These are phyloP conservation scores for Steinernema feltiae DNA, from an alignment of 1,140 invertebrate species.

Conservation along the genomic window DNA sequence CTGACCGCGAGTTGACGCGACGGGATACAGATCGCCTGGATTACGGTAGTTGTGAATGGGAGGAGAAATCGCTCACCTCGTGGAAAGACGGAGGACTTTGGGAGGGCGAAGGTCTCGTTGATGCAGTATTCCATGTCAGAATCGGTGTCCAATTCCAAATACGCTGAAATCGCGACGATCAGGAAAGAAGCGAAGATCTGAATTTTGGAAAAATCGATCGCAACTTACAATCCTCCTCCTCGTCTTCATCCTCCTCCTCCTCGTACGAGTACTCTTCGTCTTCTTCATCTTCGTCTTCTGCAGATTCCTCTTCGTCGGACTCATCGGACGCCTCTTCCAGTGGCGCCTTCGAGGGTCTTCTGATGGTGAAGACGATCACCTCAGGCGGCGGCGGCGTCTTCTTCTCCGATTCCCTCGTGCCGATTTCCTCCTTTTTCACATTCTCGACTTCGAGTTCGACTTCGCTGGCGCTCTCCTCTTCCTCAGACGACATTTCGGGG, in stretches of 20 bases:
- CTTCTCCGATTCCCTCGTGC: neutral
- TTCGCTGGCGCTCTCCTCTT: neutral
- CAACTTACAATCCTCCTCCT: slow-evolving; percentile 33
- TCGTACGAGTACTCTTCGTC: slow-evolving; percentile 12
- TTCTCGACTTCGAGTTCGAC: too few species aligned
- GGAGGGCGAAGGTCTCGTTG: slow-evolving; percentile 19
- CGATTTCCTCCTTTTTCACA: too few species aligned
- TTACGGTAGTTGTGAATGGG: neutral
- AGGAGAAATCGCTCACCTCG: slow-evolving; percentile 4
- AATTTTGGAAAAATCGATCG: too few species aligned
- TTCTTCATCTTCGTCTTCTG: slow-evolving; percentile 21
- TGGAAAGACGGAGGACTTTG: slow-evolving; percentile 1
- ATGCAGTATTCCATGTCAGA: slow-evolving; percentile 30
- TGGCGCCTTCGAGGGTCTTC: too few species aligned
- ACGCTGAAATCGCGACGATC: too few species aligned
- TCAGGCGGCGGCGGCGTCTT: too few species aligned
- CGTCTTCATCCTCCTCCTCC: slow-evolving; percentile 26
- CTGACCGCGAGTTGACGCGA: slow-evolving; percentile 6
- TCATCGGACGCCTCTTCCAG: neutral
- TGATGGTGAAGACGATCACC: too few species aligned
- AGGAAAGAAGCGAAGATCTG: too few species aligned
- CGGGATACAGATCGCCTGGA: slow-evolving; percentile 7
- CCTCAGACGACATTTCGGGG: neutral
- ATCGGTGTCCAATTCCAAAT: slow-evolving; percentile 28
- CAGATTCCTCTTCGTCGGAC: neutral